Base-by-base conservation (phyloP, 1,140 invertebrate species). In the Gryllus bimaculatus region DNA sequence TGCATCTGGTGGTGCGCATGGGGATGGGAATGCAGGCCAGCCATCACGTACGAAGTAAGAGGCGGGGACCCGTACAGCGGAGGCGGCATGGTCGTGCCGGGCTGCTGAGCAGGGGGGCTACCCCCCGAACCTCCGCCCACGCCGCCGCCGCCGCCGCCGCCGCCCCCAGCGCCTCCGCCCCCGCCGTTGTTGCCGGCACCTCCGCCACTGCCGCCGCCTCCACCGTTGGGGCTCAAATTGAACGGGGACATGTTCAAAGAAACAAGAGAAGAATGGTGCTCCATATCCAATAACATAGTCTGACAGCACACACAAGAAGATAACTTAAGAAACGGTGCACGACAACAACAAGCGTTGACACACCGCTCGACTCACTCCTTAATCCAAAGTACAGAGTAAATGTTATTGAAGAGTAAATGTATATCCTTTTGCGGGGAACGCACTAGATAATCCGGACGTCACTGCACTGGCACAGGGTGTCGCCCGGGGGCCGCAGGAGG, bases 171-270 rank as follows among this genome's bases (percentile, higher is more conserved):
- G 84, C 92, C 81, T 6, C 54, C 78, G 26, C 47, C 82, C 79
- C 77, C 74, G 21, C 84, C 84, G 54, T 83, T 83, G 20, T 82
- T 83, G 82, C 91, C 90, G 82, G 54, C 78, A 18, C 54, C 54
- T 2, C 54, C 81, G 7, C 75, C 78, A 39, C 48, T 83, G 80
- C 78, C 74, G 21, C 84, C 84, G 54, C 83, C 83, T 18, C 83
- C 83, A 83, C 91, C 90, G 82, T 86, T 86, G 49, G 93, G 90
- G 84, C 92, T 92, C 85, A 93, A 87, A 83, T 92, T 90, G 86
- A 86, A 87, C 81, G 93, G 92, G 85, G 93, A 93, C 91, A 95
- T 93, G 88, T 93, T 94, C 82, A 94, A 90, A 85, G 93, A 93
- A 88, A 94, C 92, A 86, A 94, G 89, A 88, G 92, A 90, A 87